Base-by-base conservation (phyloP, 1,140 invertebrate genomes). In the Theocolax elegans region DNA sequence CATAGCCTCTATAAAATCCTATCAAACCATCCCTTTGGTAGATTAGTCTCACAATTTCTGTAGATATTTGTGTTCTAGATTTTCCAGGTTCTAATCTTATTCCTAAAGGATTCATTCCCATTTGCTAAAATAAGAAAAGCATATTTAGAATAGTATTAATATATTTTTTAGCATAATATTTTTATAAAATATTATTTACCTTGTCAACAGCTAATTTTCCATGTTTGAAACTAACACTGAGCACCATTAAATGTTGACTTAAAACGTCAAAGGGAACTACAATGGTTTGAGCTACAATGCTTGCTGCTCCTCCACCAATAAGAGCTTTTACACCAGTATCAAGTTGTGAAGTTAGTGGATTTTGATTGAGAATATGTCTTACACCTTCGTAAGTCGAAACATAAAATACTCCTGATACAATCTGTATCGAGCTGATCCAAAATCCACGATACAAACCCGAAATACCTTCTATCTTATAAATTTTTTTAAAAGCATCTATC, bases 231-330 rank as follows among this genome's bases (percentile, higher is more conserved):
- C 87, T 87, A 67, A 92, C 87, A 1, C 95, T 95, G 21, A 98
- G 87, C 74, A 99, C 92, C 96, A 99, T 99, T 56, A 98, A 89
- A 83, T 99, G 97, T 79, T 99, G 97, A 78, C 96, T 97, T 31
- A 99, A 89, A 31, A 99, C 92, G 85, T 99, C 97, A 83, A 99
- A 96, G 19, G 97, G 97, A 53, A 98, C 96, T 75, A 98, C 94
- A 64, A 98, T 93, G 1, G 96, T 97, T 86, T 99, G 97, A 2
- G 95, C 94, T 38, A 98, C 94, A 17, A 97, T 80, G 7, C 96
- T 98, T 1, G 97, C 97, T 79, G 91, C 91, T 7, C 92, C 95
- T 21, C 97, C 97, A 23, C 91, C 94, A 65, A 95, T 88, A 31
- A 95, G 84, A 15, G 92, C 91, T 85, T 91, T 91, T 17, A 91